Evolutionary conservation across 1,140 invertebrate genomes (phyloP).

Genomic region (Conus betulinus): DNA sequence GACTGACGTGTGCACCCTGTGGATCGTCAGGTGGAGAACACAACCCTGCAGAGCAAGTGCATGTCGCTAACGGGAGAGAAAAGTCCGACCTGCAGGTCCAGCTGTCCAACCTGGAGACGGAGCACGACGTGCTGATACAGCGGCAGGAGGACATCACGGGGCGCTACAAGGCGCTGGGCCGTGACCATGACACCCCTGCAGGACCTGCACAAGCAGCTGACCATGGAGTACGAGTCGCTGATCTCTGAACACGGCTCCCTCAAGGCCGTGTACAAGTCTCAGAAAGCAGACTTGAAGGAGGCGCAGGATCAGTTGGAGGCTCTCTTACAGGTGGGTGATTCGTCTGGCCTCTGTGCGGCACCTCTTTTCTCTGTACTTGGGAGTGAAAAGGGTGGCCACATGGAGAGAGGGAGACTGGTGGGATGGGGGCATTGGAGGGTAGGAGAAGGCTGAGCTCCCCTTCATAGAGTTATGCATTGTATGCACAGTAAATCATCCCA

Average conservation of each 20-base stretch:
- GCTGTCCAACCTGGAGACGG: slow-evolving; percentile 88
- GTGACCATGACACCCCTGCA: slow-evolving; percentile 91
- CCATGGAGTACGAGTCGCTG: slow-evolving; percentile 90
- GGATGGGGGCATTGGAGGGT: too few relatives aligned
- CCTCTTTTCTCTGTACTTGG: not conserved
- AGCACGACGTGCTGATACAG: slow-evolving; percentile 85
- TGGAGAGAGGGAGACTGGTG: not conserved
- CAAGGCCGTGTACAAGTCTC: slow-evolving; percentile 85
- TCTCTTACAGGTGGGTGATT: slow-evolving; percentile 78
- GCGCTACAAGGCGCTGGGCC: slow-evolving; percentile 88
- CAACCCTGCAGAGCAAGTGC: slow-evolving; percentile 90
- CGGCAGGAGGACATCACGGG: slow-evolving; percentile 80
- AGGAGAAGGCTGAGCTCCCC: too few relatives aligned
- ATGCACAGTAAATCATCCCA: too few relatives aligned
- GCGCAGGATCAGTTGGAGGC: slow-evolving; percentile 88
- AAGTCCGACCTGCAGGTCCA: slow-evolving; percentile 88
- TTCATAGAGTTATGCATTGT: too few relatives aligned
- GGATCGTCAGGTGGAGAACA: slow-evolving; percentile 86
- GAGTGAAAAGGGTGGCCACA: slow-evolving; percentile 87
- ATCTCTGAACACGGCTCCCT: slow-evolving; percentile 88
- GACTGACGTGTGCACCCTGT: too few relatives aligned
- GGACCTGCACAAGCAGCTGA: slow-evolving; percentile 90
- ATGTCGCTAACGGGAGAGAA: slow-evolving; percentile 88
- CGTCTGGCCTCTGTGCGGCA: too few relatives aligned
- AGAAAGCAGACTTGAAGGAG: slow-evolving; percentile 85